phyloP scores from a whole-genome alignment of 2,797 vertebrate genomes.

The Nasua narica region DNA sequence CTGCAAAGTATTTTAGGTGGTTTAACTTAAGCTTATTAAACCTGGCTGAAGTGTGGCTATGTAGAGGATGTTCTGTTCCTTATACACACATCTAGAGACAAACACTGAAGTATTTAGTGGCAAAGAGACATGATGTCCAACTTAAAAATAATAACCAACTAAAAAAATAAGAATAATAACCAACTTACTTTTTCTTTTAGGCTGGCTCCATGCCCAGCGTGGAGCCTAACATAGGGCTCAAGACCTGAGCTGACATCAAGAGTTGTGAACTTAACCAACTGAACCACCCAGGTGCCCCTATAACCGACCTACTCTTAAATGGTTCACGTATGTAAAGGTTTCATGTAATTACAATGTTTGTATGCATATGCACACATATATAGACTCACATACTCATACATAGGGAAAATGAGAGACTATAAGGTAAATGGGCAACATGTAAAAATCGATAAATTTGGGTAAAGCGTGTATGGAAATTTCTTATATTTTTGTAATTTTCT shows the following conservation, averaged over 20 bases:
- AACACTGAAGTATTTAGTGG: not conserved
- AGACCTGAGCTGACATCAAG: not conserved
- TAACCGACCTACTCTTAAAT: not conserved
- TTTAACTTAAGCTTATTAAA: not conserved
- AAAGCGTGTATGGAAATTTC: not conserved
- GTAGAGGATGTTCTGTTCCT: not conserved
- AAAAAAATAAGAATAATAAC: not conserved
- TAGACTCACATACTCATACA: not conserved
- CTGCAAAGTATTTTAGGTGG: not conserved
- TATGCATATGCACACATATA: not conserved
- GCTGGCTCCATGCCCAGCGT: not conserved
- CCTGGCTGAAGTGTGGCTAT: not conserved
- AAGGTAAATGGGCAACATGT: not conserved
- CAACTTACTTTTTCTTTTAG: not conserved
- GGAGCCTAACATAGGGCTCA: not conserved
- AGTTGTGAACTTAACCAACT: not conserved
- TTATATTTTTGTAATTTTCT: not conserved
- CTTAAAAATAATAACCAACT: not conserved
- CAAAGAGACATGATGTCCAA: not conserved
- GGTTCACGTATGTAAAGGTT: not conserved
- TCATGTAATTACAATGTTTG: not conserved
- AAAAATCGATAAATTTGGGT: not conserved
- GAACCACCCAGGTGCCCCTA: not conserved
- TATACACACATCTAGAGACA: not conserved
- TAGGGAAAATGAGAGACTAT: not conserved